Conservation (phyloP, 2,888 invertebrate species). For the Aporophyla nigra region DNA sequence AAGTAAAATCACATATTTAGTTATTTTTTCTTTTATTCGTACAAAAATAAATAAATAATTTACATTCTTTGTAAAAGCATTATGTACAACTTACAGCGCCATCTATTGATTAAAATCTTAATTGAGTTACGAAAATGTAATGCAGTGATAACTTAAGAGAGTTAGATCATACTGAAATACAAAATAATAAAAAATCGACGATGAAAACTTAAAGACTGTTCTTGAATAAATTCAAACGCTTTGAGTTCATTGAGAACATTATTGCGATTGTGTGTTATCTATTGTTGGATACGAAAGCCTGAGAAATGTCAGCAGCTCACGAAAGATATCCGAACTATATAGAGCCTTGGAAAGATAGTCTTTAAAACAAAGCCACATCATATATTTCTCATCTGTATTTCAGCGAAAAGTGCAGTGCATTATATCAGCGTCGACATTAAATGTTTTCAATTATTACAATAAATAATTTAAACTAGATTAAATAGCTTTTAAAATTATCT, state of each 20-base stretch:
- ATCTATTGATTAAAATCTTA: constrained; percentile 75
- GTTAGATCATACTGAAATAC: constrained; percentile 7
- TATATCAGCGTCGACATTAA: constrained; percentile 29
- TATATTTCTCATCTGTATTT: constrained; percentile 19
- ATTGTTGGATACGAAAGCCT: not conserved
- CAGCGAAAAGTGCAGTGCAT: constrained; percentile 29
- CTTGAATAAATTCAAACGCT: constrained; percentile 3
- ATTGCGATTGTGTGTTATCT: not conserved
- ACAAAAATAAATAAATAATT: constrained; percentile 89
- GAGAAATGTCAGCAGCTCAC: not conserved
- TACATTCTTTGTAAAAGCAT: constrained; percentile 83
- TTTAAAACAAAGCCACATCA: constrained; percentile 6
- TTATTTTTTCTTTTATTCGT: constrained; percentile 74
- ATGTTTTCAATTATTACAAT: constrained; percentile 31
- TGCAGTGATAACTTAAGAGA: constrained; percentile 16
- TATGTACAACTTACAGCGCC: constrained; percentile 86
- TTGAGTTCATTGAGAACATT: not conserved
- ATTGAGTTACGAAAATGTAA: constrained; percentile 64
- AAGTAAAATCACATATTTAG: constrained; percentile 40
- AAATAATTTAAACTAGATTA: constrained; percentile 61
- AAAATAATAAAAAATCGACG: not conserved
- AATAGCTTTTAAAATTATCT: constrained; percentile 58
- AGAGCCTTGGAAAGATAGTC: not conserved
- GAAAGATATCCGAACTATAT: not conserved
- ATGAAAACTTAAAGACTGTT: not conserved